phyloP scores from a whole-genome alignment of 2,888 invertebrate genomes.

The Rhimphoctona megacephalus region DNA sequence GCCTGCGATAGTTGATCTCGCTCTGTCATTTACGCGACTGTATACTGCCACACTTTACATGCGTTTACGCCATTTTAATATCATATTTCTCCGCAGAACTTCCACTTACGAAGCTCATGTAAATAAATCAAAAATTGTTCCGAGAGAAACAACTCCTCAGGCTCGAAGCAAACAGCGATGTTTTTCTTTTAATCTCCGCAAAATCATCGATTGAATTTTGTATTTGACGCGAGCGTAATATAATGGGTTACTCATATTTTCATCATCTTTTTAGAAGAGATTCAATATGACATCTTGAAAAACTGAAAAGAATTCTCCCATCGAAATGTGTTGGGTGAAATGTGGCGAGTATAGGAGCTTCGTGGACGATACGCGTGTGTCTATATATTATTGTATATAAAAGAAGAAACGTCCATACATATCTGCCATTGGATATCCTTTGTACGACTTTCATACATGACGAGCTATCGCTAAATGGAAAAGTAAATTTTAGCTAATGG shows the following conservation, averaged over 20 bases:
- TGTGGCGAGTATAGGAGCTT: not conserved
- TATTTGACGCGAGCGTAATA: not conserved
- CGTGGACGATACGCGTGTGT: not conserved
- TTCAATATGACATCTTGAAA: not conserved
- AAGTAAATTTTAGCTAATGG: slow-evolving; percentile 84
- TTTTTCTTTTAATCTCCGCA: not conserved
- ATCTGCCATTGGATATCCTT: slow-evolving; percentile 17
- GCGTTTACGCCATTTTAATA: slow-evolving; percentile 7
- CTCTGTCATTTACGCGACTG: not conserved
- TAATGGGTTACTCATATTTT: not conserved
- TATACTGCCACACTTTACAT: not conserved
- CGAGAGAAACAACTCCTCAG: not conserved
- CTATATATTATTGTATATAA: not conserved
- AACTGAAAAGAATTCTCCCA: not conserved
- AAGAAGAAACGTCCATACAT: slow-evolving; percentile 12
- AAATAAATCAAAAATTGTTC: not conserved
- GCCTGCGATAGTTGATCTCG: not conserved
- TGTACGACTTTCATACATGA: slow-evolving; percentile 82
- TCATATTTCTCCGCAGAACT: not conserved
- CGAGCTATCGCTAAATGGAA: slow-evolving; percentile 83
- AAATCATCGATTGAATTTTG: not conserved
- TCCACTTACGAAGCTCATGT: not conserved
- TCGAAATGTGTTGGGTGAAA: not conserved
- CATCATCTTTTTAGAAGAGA: not conserved
- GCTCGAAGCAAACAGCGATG: not conserved